Conservation (phyloP, 2,113 vertebrate genomes). For the Gopherus flavomarginatus region DNA sequence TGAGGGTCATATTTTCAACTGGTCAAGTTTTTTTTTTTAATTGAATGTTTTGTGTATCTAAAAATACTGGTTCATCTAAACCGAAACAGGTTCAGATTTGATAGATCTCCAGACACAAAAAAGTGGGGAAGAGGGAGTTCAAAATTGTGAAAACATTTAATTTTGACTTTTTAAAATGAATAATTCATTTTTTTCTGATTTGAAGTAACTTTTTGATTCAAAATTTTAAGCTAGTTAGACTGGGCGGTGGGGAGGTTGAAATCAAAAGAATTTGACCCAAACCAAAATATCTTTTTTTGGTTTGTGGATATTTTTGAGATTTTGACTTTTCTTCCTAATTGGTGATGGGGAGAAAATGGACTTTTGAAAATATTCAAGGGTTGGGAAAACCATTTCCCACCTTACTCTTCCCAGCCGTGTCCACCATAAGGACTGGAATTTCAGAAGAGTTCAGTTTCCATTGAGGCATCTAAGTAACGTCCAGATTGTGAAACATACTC, state of each 20-base stretch:
- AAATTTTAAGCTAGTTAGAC: not conserved
- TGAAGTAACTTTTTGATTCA: too few species aligned
- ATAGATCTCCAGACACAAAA: not conserved
- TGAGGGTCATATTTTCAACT: not conserved
- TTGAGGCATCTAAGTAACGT: not conserved
- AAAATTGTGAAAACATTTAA: not conserved
- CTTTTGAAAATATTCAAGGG: not conserved
- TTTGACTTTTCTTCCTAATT: not conserved
- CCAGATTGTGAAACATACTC: not conserved
- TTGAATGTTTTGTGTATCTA: not conserved
- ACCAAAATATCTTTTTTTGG: not conserved
- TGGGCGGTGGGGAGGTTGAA: not conserved
- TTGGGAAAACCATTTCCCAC: not conserved
- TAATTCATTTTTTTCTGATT: not conserved
- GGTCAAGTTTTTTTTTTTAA: not conserved
- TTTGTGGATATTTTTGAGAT: not conserved
- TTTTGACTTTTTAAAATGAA: not conserved
- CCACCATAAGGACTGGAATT: not conserved
- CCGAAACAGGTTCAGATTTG: not conserved
- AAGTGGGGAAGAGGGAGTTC: not conserved
- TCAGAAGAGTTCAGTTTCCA: not conserved
- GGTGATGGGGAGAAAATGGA: not conserved
- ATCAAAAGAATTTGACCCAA: not conserved
- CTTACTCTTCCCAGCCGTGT: not conserved
- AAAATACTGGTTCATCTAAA: not conserved